phyloP scores from a whole-genome alignment of 2,797 vertebrate species.

The Argya squamiceps region DNA sequence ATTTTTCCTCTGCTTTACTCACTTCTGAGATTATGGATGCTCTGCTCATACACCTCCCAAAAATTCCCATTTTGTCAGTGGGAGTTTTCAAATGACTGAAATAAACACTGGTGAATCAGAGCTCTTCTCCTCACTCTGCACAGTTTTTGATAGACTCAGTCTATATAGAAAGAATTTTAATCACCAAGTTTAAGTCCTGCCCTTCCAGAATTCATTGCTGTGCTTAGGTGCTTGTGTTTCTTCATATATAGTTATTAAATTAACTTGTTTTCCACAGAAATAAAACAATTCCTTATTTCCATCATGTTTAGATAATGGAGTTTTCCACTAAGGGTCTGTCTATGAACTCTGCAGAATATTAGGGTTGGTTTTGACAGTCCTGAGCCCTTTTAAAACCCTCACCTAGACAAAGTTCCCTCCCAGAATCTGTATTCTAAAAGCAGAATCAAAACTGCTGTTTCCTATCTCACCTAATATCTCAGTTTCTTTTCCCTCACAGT shows the following conservation, averaged over 20 bases:
- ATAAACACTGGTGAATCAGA: conserved; percentile 1
- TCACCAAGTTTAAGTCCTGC: neutral
- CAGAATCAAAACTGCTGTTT: neutral
- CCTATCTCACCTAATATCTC: neutral
- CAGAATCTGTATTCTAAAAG: neutral
- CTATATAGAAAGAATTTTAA: neutral
- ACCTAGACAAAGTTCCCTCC: neutral
- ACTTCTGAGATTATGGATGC: neutral
- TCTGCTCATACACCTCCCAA: neutral
- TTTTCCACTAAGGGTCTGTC: neutral
- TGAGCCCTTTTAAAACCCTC: neutral
- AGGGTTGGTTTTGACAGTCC: neutral
- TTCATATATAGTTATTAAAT: neutral
- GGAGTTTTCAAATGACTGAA: neutral
- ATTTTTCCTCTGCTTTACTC: neutral
- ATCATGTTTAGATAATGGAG: neutral
- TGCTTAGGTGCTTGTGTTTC: neutral
- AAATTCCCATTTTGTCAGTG: neutral
- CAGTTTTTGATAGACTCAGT: neutral
- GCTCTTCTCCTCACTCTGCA: neutral
- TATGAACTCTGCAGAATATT: neutral
- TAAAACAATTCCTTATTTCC: neutral
- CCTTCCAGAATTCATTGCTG: neutral
- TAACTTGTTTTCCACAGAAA: neutral
- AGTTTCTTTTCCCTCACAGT: neutral